Evolutionary conservation across 2,888 invertebrate species (phyloP).

Genomic region (Helicoverpa assulta): DNA sequence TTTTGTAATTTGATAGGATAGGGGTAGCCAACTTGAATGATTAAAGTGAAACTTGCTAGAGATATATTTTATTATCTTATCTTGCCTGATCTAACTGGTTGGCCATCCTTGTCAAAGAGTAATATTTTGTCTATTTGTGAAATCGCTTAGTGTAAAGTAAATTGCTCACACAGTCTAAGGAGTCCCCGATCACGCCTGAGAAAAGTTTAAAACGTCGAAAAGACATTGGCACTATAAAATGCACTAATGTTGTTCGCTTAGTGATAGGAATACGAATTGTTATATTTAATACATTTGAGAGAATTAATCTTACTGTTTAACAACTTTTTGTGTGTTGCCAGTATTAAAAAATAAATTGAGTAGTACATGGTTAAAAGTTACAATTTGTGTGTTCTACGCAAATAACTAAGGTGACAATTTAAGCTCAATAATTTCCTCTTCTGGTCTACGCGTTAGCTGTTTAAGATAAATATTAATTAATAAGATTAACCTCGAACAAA

Average conservation of each 20-base stretch:
- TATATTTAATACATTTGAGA: conserved; percentile 30
- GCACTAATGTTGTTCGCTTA: conserved; percentile 37
- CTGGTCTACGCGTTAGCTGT: conserved; percentile 45
- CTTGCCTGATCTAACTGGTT: too few species aligned
- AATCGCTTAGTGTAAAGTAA: neutral
- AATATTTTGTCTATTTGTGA: neutral
- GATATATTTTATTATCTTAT: too few species aligned
- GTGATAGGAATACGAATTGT: conserved; percentile 5
- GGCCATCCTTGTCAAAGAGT: too few species aligned
- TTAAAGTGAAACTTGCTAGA: too few species aligned
- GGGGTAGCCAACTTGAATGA: too few species aligned
- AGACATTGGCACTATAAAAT: conserved; percentile 41
- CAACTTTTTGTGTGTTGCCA: conserved; percentile 23
- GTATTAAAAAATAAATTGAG: neutral
- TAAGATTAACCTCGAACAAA: conserved; percentile 46
- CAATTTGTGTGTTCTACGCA: neutral
- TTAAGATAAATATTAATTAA: conserved; percentile 36
- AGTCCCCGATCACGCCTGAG: conserved; percentile 23
- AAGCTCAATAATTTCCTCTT: conserved; percentile 36
- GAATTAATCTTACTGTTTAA: conserved; percentile 28
- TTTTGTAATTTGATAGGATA: neutral
- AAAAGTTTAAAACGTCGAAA: conserved; percentile 14
- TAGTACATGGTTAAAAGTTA: neutral
- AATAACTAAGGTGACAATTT: conserved; percentile 16
- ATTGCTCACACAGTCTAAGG: conserved; percentile 17